Conservation (phyloP, 2,113 vertebrate species). For the Tauraco erythrolophus region DNA sequence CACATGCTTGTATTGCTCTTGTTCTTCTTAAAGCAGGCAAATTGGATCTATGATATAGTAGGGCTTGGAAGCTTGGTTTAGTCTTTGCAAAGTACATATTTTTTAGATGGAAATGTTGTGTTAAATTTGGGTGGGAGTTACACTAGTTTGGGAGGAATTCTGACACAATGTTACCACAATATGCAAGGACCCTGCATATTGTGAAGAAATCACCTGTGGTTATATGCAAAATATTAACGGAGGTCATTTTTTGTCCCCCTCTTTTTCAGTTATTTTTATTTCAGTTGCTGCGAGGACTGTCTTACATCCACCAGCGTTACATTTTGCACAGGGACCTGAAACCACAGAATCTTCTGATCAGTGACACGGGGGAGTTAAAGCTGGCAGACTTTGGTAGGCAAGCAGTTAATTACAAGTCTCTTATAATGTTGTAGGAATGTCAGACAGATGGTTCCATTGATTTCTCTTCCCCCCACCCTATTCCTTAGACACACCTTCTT, state of each 20-base stretch:
- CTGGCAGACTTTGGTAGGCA: slow-evolving; percentile 96
- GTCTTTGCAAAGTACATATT: not conserved
- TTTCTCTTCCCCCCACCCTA: slow-evolving; percentile 51
- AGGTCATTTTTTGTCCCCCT: slow-evolving; percentile 71
- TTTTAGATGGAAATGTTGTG: slow-evolving; percentile 16
- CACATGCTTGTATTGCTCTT: slow-evolving; percentile 47
- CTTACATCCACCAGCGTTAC: slow-evolving; percentile 96
- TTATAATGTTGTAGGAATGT: slow-evolving; percentile 77
- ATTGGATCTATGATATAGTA: not conserved
- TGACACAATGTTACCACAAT: slow-evolving; percentile 35
- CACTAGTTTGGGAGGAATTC: slow-evolving; percentile 2
- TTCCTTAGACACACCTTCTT: slow-evolving; percentile 71
- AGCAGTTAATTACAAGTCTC: slow-evolving; percentile 81
- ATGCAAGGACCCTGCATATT: slow-evolving; percentile 40
- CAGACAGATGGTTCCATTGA: slow-evolving; percentile 77
- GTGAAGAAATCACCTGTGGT: slow-evolving; percentile 63
- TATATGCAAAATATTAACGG: slow-evolving; percentile 75
- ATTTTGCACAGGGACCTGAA: slow-evolving; percentile 98
- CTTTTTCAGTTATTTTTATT: slow-evolving; percentile 93
- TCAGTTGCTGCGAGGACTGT: slow-evolving; percentile 94
- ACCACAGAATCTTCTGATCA: slow-evolving; percentile 97
- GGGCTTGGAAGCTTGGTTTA: not conserved
- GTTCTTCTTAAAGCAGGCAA: slow-evolving; percentile 23
- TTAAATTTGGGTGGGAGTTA: slow-evolving; percentile 26
- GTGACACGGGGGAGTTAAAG: slow-evolving; percentile 96